A percentile compares a stretch with the other conserved stretches of the same genome.
These are phyloP conservation scores for Centroberyx gerrardi DNA, from an alignment of 2,797 vertebrate genomes.

Conservation along the genomic window DNA sequence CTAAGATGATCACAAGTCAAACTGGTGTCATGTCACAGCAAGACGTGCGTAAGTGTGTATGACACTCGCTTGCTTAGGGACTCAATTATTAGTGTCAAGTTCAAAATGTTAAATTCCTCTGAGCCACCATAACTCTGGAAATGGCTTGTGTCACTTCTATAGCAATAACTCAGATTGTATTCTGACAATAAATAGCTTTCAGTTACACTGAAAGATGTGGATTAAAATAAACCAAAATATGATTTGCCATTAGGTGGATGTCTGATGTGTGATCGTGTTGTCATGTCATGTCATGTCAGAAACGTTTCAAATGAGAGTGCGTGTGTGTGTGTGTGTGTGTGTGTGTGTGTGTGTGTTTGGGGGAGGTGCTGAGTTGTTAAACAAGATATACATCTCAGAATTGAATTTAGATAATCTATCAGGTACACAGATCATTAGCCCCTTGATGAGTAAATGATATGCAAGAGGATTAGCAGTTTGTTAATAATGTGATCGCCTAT, in stretches of 20 bases:
- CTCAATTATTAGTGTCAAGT: slow-evolving; percentile 52
- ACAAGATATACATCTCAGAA: background rate
- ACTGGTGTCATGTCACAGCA: slow-evolving; percentile 21
- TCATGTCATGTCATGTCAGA: no score
- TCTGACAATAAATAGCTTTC: background rate
- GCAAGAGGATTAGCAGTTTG: slow-evolving; percentile 28
- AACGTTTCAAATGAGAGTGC: no score
- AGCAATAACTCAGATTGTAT: background rate
- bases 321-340: no score
- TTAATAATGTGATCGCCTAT: slow-evolving; percentile 37
- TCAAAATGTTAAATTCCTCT: slow-evolving; percentile 37
- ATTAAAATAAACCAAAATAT: background rate
- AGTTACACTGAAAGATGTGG: background rate
- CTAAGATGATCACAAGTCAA: slow-evolving; percentile 32
- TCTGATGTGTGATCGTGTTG: no score
- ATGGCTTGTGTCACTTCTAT: background rate
- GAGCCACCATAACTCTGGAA: background rate
- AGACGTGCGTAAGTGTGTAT: slow-evolving; percentile 1
- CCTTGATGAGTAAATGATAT: slow-evolving; percentile 10
- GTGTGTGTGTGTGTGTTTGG: background rate
- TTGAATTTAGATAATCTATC: no score
- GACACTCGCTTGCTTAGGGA: slow-evolving; percentile 28
- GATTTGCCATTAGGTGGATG: no score
- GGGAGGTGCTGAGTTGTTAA: background rate
- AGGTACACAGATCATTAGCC: slow-evolving; percentile 23